Evolutionary conservation across 1,140 invertebrate species (phyloP).

Genomic region (Sitodiplosis mosellana): DNA sequence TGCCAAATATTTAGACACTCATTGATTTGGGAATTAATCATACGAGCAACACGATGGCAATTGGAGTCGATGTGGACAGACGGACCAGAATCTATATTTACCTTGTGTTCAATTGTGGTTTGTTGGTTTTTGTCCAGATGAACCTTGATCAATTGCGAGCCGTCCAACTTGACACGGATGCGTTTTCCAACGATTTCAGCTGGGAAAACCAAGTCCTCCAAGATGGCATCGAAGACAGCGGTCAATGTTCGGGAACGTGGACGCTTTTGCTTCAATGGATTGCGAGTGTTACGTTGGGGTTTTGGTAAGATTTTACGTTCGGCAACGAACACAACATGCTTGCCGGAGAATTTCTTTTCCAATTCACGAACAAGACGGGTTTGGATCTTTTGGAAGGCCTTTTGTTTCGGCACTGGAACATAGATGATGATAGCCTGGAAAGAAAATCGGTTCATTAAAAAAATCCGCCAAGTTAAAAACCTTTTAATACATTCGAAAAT

Average conservation of each 20-base stretch:
- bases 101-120: constrained; percentile 99
- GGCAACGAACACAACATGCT: constrained; percentile 96
- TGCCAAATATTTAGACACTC: not conserved
- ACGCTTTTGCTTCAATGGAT: constrained; percentile 92
- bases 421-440: constrained; percentile 94
- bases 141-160: constrained; percentile 91
- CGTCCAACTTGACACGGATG: constrained; percentile 89
- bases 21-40: not conserved
- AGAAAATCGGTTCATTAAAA: not conserved
- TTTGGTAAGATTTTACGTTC: constrained; percentile 96
- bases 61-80: not conserved
- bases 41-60: not conserved
- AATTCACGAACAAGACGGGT: constrained; percentile 87
- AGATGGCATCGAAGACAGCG: constrained; percentile 88
- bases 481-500: too few relatives aligned
- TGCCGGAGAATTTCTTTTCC: constrained; percentile 99
- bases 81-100: constrained; percentile 25
- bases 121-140: constrained; percentile 97
- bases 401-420: constrained; percentile 95
- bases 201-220: constrained; percentile 96
- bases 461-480: too few relatives aligned
- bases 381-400: constrained; percentile 95
- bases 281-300: constrained; percentile 87
- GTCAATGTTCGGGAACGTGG: constrained; percentile 87
- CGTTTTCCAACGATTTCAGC: constrained; percentile 99